Percentiles rank a stretch among this genome's conserved stretches.
Evolutionary conservation across 2,797 vertebrate species (phyloP).

Genomic region (Sciaenops ocellatus): DNA sequence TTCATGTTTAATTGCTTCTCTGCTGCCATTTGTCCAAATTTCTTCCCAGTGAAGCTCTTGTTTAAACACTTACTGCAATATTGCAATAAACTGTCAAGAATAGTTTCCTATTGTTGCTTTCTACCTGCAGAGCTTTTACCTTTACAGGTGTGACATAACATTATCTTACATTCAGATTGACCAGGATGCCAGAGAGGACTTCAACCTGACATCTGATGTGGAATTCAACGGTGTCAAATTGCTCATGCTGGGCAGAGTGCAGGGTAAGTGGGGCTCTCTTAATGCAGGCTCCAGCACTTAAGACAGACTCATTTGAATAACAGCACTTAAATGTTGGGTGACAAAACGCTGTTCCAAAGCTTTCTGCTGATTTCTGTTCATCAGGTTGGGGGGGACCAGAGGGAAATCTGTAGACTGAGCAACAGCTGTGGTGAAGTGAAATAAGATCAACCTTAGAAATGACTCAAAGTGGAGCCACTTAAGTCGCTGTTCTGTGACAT

Average conservation of each 20-base stretch:
- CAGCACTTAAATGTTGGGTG: constrained; percentile 36
- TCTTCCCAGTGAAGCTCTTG: background rate
- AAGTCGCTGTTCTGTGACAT: constrained; percentile 25
- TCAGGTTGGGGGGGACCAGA: background rate
- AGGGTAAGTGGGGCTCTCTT: constrained; percentile 85
- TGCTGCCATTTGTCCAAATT: constrained; percentile 13
- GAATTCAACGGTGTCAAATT: constrained; percentile 92
- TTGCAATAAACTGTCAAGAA: background rate
- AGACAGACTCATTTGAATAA: constrained; percentile 50
- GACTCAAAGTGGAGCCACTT: constrained; percentile 29
- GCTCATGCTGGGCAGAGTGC: constrained; percentile 90
- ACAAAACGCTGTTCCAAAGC: constrained; percentile 16
- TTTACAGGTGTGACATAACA: constrained; percentile 9
- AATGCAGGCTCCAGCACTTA: constrained; percentile 23
- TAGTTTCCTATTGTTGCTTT: background rate
- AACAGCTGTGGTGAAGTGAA: constrained; percentile 31
- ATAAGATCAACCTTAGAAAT: constrained; percentile 14
- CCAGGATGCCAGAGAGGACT: constrained; percentile 86
- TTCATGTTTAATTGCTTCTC: constrained; percentile 20
- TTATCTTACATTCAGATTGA: constrained; percentile 88
- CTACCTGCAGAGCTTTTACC: background rate
- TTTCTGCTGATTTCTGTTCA: constrained; percentile 43
- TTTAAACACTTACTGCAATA: constrained; percentile 16
- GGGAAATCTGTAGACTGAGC: constrained; percentile 11
- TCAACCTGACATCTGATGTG: constrained; percentile 89